A percentile compares a stretch with the other conserved stretches of the same genome.
Conservation (phyloP, 2,888 invertebrate genomes). For the Stenolophus ochropezus region DNA sequence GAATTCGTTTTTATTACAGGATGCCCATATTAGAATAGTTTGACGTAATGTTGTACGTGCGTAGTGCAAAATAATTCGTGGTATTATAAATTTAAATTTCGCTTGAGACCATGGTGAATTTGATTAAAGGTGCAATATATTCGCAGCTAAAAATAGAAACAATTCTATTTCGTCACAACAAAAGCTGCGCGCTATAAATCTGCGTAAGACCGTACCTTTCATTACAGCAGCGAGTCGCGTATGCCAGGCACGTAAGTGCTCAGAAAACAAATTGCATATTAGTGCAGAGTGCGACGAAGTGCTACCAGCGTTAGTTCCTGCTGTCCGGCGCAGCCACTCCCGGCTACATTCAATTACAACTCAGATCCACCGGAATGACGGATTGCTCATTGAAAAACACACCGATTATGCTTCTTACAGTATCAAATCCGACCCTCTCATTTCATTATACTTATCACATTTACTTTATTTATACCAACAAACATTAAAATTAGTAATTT, state of each 20-base stretch:
- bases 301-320: constrained; percentile 13
- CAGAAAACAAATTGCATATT: constrained; percentile 57
- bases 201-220: constrained; percentile 28
- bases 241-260: constrained; percentile 52
- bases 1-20: too few relatives aligned
- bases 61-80: too few relatives aligned
- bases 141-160: not conserved
- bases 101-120: not conserved
- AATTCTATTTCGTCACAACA: constrained; percentile 16
- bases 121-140: not conserved
- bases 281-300: constrained; percentile 40
- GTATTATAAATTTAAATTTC: not conserved
- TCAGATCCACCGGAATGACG: not conserved
- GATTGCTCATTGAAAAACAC: not conserved
- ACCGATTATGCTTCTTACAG: not conserved
- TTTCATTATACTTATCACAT: too few relatives aligned
- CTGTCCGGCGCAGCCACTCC: not conserved
- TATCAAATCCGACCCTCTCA: too few relatives aligned
- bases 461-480: too few relatives aligned
- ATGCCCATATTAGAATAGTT: too few relatives aligned
- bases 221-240: not conserved
- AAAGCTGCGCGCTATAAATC: not conserved
- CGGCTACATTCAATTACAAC: constrained; percentile 17
- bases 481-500: too few relatives aligned
- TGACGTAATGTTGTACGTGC: too few relatives aligned